Percentiles rank a stretch among this genome's conserved stretches.
phyloP scores from a whole-genome alignment of 2,888 invertebrate species.

The Leucophenga maculata region DNA sequence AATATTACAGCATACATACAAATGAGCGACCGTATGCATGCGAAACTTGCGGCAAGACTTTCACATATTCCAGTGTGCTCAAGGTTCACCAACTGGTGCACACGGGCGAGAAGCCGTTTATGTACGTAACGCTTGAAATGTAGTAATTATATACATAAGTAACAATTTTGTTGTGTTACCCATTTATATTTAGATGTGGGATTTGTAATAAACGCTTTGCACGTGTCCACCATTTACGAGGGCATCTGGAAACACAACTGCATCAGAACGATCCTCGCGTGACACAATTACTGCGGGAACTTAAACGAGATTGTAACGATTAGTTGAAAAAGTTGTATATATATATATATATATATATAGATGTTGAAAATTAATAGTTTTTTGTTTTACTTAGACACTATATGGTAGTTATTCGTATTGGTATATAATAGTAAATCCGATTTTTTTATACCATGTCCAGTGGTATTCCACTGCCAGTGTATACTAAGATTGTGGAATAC shows the following conservation, averaged over 20 bases:
- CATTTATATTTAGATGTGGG: conserved; percentile 54
- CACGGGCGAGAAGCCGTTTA: conserved; percentile 70
- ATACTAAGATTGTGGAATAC: too few species aligned
- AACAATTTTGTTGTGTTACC: neutral
- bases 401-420: neutral
- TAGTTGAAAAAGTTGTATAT: neutral
- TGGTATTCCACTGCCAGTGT: too few species aligned
- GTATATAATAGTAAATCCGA: neutral
- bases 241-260: conserved; percentile 68
- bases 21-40: conserved; percentile 70
- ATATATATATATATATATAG: too few species aligned
- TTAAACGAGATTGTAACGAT: conserved; percentile 30
- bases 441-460: too few species aligned
- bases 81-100: conserved; percentile 69
- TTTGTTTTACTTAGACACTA: neutral
- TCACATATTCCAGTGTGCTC: conserved; percentile 70
- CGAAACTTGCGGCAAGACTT: conserved; percentile 68
- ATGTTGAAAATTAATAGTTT: too few species aligned
- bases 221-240: conserved; percentile 69
- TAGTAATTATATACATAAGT: neutral
- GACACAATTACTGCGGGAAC: conserved; percentile 40
- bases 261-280: conserved; percentile 66
- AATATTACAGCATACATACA: conserved; percentile 65
- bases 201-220: conserved; percentile 69
- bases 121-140: conserved; percentile 41